Percentiles rank a stretch among this genome's conserved stretches.
These are phyloP conservation scores for Dendrocopos noguchii DNA, from an alignment of 2,113 vertebrate genomes.

Conservation along the genomic window DNA sequence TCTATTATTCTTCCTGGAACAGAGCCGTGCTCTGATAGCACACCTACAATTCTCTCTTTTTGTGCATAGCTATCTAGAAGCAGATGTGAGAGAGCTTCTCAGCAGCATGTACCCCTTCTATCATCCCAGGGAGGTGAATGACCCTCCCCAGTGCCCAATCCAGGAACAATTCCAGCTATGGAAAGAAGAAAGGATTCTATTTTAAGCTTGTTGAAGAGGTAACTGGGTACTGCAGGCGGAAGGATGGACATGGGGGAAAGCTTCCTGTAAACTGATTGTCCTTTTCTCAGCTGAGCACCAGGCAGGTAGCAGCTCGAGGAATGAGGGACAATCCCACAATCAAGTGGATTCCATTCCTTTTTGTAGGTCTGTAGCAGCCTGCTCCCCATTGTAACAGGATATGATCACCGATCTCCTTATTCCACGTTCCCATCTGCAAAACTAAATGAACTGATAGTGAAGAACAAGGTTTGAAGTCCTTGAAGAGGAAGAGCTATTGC, in stretches of 20 bases:
- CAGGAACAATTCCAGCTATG: background rate
- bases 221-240: background rate
- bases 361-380: background rate
- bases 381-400: background rate
- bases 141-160: background rate
- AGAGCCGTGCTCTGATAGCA: background rate
- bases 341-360: background rate
- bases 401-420: background rate
- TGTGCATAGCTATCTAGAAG: background rate
- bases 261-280: background rate
- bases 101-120: background rate
- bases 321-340: background rate
- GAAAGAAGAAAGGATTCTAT: slow-evolving; percentile 5
- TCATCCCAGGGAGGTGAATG: background rate
- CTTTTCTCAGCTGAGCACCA: background rate
- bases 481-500: background rate
- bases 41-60: background rate
- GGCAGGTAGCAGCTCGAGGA: background rate
- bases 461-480: background rate
- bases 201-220: slow-evolving; percentile 4
- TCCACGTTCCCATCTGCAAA: background rate
- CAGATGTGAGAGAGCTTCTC: background rate
- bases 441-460: background rate
- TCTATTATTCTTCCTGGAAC: slow-evolving; percentile 31
- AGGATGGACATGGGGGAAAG: background rate